Base-by-base conservation (phyloP, 53 echinoderm and acorn worm genomes). In the Zoroaster sp. region DNA sequence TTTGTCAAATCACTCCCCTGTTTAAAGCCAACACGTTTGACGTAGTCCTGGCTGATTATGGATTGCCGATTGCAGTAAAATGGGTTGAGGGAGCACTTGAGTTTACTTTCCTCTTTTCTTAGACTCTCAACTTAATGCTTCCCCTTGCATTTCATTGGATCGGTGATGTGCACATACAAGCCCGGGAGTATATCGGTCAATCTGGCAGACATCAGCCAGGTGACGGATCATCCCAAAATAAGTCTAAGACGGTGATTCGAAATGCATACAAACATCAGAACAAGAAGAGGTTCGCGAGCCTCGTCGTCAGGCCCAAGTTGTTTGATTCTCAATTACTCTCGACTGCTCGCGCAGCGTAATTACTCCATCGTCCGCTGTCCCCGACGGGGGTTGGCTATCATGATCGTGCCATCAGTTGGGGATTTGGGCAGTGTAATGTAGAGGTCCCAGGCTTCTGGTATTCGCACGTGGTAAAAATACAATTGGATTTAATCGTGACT, bases 331-430 rank as follows among this genome's bases (percentile, higher is more conserved):
- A 34, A 76, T 76, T 76, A 34, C 76, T 31, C 46, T 51, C 31
- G 76, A 76, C 35, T 33, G 47, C 33, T 51, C 46, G 14, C 23
- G 40, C 47, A 45, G 17, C 12, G 76, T 28, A 46, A 76, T 51
- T 45, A 34, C 51, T 76, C 34, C 34, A 49, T 46, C 49, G 76
- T 45, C 47, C 17, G 76, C 49, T 52, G 76, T 76, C 76, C 76
- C 76, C 35, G 0, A 6, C 31, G 51, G 76, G 75, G 47, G 11
- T 33, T 40, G 15, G 5, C 30, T 4, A 41, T 51, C 51, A 49
- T 46, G 49, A 76, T 34, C 32, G 47, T 18, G 34, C 47, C 51
- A 76, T 76, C 47, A 33, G 31, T 35, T 11, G 45, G 12, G 43
- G 42, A 40, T 41, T 45, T 34, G 33, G 51, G n/a, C 14, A n/a